Conservation (phyloP, 2,113 vertebrate species). For the Sander vitreus region DNA sequence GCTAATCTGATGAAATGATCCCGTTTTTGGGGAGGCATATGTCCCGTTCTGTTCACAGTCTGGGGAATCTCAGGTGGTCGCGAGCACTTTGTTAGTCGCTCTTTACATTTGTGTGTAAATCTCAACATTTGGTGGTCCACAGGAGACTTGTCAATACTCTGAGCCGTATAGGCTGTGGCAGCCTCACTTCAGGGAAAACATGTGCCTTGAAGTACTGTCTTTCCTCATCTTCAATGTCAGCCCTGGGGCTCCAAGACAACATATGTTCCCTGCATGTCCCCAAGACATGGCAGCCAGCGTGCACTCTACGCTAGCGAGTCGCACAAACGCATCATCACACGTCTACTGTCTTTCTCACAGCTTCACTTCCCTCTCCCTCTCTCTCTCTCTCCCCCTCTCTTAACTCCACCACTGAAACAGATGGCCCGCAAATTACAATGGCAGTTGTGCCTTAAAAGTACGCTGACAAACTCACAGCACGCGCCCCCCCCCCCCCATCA, state of each 20-base stretch:
- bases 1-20: constrained; percentile 78
- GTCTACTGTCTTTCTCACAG: constrained; percentile 75
- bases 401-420: constrained; percentile 85
- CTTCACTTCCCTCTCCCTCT: constrained; percentile 31
- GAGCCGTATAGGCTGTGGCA: constrained; percentile 93
- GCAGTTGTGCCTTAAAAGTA: constrained; percentile 87
- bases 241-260: constrained; percentile 96
- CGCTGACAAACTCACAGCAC: constrained; percentile 87
- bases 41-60: constrained; percentile 53
- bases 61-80: constrained; percentile 50
- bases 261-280: constrained; percentile 98
- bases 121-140: constrained; percentile 90
- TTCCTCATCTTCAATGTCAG: constrained; percentile 98
- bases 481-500: constrained; percentile 87
- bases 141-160: constrained; percentile 94
- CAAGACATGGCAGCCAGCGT: constrained; percentile 89
- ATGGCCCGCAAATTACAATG: constrained; percentile 92
- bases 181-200: constrained; percentile 95
- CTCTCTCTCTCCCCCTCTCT: constrained; percentile 61
- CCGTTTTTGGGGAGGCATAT: constrained; percentile 41
- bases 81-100: constrained; percentile 58
- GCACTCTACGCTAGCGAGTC: constrained; percentile 83
- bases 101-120: constrained; percentile 87
- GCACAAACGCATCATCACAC: constrained; percentile 89
- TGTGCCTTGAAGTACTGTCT: constrained; percentile 98